Conservation (phyloP, 2,888 invertebrate species). For the Quadriops clusia region DNA sequence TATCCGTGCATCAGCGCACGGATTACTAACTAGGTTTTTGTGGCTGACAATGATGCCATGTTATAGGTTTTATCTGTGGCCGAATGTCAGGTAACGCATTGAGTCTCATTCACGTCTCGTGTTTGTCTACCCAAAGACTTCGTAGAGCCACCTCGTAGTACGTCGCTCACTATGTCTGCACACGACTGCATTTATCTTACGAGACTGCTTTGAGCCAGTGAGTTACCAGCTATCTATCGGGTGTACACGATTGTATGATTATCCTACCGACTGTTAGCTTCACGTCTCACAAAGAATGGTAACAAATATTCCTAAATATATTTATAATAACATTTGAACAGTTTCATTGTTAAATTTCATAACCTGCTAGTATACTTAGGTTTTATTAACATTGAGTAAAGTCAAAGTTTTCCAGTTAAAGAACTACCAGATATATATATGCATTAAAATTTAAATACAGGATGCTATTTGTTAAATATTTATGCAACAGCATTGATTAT, state of each 20-base stretch:
- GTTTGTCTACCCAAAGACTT: slow-evolving; percentile 29
- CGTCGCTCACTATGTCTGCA: slow-evolving; percentile 29
- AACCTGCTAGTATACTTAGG: too few relatives aligned
- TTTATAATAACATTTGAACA: slow-evolving; percentile 20
- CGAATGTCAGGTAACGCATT: slow-evolving; percentile 35
- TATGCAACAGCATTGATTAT: too few relatives aligned
- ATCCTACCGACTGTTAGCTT: slow-evolving; percentile 30
- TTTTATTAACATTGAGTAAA: slow-evolving; percentile 11
- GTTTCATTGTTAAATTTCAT: too few relatives aligned
- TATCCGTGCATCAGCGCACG: too few relatives aligned
- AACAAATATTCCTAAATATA: slow-evolving; percentile 26
- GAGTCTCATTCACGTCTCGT: slow-evolving; percentile 31
- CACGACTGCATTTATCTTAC: slow-evolving; percentile 31
- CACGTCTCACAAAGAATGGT: slow-evolving; percentile 34
- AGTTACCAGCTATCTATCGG: slow-evolving; percentile 29
- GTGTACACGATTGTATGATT: slow-evolving; percentile 20
- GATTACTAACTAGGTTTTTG: too few relatives aligned
- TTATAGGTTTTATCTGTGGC: slow-evolving; percentile 40
- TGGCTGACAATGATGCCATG: slow-evolving; percentile 38
- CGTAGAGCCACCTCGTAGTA: slow-evolving; percentile 34
- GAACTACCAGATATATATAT: slow-evolving; percentile 6
- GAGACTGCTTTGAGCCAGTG: slow-evolving; percentile 35
- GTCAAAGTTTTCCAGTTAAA: slow-evolving; percentile 6
- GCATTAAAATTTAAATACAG: slow-evolving; percentile 6
- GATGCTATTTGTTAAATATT: slow-evolving; percentile 5